Evolutionary conservation across 2,113 vertebrate species (phyloP).

Genomic region (Scolopax mira): DNA sequence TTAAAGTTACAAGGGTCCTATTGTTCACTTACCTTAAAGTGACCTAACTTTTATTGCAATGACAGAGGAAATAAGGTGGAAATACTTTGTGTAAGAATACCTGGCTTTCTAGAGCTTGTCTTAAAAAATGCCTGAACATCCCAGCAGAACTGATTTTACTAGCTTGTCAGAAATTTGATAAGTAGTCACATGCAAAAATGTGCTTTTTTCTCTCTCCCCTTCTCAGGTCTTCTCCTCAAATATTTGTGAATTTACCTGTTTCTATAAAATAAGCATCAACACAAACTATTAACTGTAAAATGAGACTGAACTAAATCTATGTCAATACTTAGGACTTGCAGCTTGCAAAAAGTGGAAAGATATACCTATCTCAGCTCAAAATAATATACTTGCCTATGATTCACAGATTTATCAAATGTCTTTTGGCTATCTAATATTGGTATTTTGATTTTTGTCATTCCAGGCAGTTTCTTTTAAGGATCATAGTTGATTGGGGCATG

Average conservation of each 20-base stretch:
- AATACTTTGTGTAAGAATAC: neutral
- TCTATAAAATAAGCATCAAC: neutral
- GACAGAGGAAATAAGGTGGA: neutral
- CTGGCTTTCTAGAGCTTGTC: neutral
- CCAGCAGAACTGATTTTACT: neutral
- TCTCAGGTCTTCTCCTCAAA: neutral
- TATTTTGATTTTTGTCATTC: neutral
- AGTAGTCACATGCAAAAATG: neutral
- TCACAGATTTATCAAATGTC: neutral
- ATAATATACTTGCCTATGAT: neutral
- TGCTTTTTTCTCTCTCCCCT: fast-evolving
- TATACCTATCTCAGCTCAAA: neutral
- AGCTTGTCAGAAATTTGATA: neutral
- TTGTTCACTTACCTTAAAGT: neutral
- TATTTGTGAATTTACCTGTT: neutral
- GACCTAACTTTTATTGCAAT: neutral
- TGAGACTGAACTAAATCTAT: neutral
- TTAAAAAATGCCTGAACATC: neutral
- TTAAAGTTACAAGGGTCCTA: neutral
- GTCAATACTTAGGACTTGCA: neutral
- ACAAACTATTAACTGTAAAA: neutral
- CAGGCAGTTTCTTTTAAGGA: neutral
- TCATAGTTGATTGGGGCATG: neutral
- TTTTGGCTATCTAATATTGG: neutral
- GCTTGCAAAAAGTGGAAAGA: neutral